Percentiles rank a stretch among this genome's conserved stretches.
Conservation (phyloP, 1,140 invertebrate genomes). For the Calephelis virginiensis region DNA sequence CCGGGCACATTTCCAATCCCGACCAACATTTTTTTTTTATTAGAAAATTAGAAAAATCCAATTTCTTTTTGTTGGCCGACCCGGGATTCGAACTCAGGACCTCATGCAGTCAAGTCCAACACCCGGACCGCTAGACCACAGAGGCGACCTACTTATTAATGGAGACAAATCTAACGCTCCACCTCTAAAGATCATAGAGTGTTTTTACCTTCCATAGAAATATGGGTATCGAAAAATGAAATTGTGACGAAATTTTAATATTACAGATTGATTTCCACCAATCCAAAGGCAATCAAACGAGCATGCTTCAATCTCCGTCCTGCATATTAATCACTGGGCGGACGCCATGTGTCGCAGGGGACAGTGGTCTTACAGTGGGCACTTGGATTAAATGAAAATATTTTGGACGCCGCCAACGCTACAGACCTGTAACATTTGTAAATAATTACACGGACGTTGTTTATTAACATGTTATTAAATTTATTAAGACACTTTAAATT, state of each 20-base stretch:
- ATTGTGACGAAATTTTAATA: neutral
- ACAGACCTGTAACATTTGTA: conserved; percentile 49
- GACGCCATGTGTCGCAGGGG: conserved; percentile 51
- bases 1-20: too few species aligned
- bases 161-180: too few species aligned
- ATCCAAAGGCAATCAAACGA: conserved; percentile 22
- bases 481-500: conserved; percentile 10
- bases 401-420: conserved; percentile 35
- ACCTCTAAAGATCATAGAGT: too few species aligned
- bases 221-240: too few species aligned
- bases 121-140: too few species aligned
- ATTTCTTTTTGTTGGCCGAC: too few species aligned
- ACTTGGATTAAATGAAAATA: conserved; percentile 66
- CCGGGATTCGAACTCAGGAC: too few species aligned
- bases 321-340: conserved; percentile 69
- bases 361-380: conserved; percentile 41
- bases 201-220: too few species aligned
- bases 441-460: conserved; percentile 42
- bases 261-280: neutral
- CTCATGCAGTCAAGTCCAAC: too few species aligned
- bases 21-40: too few species aligned
- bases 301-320: conserved; percentile 45
- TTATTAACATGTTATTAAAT: conserved; percentile 23
- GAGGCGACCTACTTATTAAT: too few species aligned
- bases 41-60: too few species aligned